A percentile compares a stretch with the other conserved stretches of the same genome.
phyloP scores from a whole-genome alignment of 2,113 vertebrate species.

The Ailuropoda melanoleuca region DNA sequence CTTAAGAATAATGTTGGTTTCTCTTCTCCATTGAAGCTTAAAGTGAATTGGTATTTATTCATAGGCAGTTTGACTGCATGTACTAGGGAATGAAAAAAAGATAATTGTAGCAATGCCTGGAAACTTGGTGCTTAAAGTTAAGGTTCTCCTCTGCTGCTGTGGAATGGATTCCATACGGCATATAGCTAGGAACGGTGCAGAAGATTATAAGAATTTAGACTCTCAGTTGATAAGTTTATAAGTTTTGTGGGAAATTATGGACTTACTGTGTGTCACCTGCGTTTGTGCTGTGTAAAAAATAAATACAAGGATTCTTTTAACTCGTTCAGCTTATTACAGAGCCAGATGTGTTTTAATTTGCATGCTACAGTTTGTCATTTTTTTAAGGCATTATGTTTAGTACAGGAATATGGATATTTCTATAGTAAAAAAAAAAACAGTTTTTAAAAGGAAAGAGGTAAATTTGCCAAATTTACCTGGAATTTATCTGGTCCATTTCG shows the following conservation, averaged over 20 bases:
- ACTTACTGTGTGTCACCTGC: constrained; percentile 64
- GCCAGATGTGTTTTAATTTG: constrained; percentile 66
- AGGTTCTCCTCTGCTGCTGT: constrained; percentile 73
- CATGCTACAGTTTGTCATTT: constrained; percentile 45
- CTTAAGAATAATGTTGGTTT: not conserved
- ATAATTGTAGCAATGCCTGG: constrained; percentile 62
- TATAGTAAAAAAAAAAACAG: not conserved
- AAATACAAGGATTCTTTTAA: constrained; percentile 62
- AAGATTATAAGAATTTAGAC: constrained; percentile 65
- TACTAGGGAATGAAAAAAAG: constrained; percentile 68
- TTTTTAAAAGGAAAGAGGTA: not conserved
- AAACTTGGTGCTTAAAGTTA: constrained; percentile 71
- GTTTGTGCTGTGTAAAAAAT: constrained; percentile 74
- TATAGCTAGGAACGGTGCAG: constrained; percentile 53
- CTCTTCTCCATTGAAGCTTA: not conserved
- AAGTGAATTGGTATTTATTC: constrained; percentile 44
- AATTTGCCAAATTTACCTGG: constrained; percentile 6
- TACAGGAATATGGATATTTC: constrained; percentile 13
- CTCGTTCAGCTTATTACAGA: not conserved
- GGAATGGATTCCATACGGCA: constrained; percentile 67
- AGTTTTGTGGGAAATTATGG: constrained; percentile 55
- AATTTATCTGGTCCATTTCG: not conserved
- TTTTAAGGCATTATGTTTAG: constrained; percentile 38
- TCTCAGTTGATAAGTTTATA: constrained; percentile 63
- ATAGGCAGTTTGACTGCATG: constrained; percentile 67